These are phyloP conservation scores for Zophobas atratus DNA, from an alignment of 1,140 invertebrate genomes.

Conservation along the genomic window DNA sequence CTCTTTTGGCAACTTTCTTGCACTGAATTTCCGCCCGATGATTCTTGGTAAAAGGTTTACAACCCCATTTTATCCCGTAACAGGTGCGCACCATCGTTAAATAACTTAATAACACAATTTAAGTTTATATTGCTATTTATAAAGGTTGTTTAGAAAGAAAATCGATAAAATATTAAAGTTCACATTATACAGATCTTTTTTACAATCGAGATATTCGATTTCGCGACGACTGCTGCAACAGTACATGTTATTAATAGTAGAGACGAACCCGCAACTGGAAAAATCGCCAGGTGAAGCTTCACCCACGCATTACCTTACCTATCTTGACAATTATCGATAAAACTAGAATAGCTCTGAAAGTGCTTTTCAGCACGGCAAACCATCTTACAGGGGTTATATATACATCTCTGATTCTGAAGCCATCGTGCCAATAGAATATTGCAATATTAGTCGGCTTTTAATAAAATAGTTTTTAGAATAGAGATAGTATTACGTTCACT, in stretches of 20 bases:
- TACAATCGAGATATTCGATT: conserved; percentile 27
- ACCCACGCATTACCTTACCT: conserved; percentile 43
- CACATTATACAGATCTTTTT: conserved; percentile 1
- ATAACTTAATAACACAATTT: conserved; percentile 16
- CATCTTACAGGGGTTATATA: conserved; percentile 6
- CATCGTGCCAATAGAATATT: too few species aligned
- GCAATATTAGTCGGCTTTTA: too few species aligned
- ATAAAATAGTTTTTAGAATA: too few species aligned
- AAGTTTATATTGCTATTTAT: conserved; percentile 25
- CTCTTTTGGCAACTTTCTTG: conserved; percentile 29
- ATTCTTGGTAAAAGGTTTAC: conserved; percentile 42
- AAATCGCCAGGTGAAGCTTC: conserved; percentile 43
- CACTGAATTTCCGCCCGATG: conserved; percentile 14
- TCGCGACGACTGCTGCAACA: background rate
- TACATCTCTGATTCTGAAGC: too few species aligned
- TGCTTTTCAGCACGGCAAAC: conserved; percentile 23
- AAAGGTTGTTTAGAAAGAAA: conserved; percentile 7
- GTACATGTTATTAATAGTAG: conserved; percentile 20
- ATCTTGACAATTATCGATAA: conserved; percentile 45
- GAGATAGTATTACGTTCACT: too few species aligned
- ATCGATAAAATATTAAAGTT: conserved; percentile 13
- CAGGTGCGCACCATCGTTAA: conserved; percentile 51
- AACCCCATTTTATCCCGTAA: conserved; percentile 47
- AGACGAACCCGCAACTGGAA: conserved; percentile 27
- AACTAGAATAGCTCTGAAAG: conserved; percentile 36